Evolutionary conservation across 2,888 invertebrate genomes (phyloP).

Genomic region (Latheticus oryzae): DNA sequence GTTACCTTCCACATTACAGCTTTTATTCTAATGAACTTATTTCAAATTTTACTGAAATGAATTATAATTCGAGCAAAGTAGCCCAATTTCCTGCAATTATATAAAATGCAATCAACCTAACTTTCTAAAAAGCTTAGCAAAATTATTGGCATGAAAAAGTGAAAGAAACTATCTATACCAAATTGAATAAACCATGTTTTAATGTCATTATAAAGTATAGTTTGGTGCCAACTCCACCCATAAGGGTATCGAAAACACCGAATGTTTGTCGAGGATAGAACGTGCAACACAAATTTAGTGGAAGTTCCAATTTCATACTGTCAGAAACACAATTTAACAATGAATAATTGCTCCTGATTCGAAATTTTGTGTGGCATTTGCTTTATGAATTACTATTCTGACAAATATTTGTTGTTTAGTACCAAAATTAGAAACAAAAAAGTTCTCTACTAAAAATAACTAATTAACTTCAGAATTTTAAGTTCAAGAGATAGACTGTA

Average conservation of each 20-base stretch:
- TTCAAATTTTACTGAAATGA: slow-evolving; percentile 5
- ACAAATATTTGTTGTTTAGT: slow-evolving; percentile 14
- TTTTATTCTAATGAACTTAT: slow-evolving; percentile 10
- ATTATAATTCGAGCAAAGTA: too few relatives aligned
- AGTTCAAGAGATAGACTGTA: too few relatives aligned
- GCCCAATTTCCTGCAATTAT: too few relatives aligned
- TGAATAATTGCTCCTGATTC: slow-evolving; percentile 30
- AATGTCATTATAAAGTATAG: slow-evolving; percentile 20
- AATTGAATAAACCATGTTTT: slow-evolving; percentile 12
- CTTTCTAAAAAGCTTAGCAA: too few relatives aligned
- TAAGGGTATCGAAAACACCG: slow-evolving; percentile 19
- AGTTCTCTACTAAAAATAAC: too few relatives aligned
- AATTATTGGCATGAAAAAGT: too few relatives aligned
- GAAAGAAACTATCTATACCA: too few relatives aligned
- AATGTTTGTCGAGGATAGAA: slow-evolving; percentile 23
- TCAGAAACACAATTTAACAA: slow-evolving; percentile 36
- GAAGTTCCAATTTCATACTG: slow-evolving; percentile 34
- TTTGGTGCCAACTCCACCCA: slow-evolving; percentile 7
- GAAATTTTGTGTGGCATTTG: slow-evolving; percentile 23
- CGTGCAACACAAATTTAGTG: slow-evolving; percentile 32
- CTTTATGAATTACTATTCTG: slow-evolving; percentile 23
- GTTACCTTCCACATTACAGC: neutral
- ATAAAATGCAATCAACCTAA: too few relatives aligned
- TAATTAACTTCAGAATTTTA: too few relatives aligned
- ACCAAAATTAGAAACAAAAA: too few relatives aligned